Conservation (phyloP, 1,140 invertebrate genomes). For the Cheumatopsyche charites region DNA sequence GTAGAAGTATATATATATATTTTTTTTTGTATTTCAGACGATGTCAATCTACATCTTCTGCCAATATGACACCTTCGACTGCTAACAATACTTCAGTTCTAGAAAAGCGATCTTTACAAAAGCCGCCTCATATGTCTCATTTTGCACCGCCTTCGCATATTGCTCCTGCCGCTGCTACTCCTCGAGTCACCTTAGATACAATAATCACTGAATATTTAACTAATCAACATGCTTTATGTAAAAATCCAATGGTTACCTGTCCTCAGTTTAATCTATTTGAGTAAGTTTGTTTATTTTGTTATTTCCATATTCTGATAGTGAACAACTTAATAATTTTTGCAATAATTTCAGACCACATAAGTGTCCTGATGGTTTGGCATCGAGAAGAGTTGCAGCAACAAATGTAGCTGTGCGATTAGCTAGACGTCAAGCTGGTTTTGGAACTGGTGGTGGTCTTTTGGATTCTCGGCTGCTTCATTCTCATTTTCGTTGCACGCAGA, state of each 20-base stretch:
- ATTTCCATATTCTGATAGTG: neutral
- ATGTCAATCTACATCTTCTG: slow-evolving; percentile 31
- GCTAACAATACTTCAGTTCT: slow-evolving; percentile 50
- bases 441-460: slow-evolving; percentile 65
- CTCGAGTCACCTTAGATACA: slow-evolving; percentile 78
- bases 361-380: slow-evolving; percentile 86
- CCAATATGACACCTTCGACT: slow-evolving; percentile 11
- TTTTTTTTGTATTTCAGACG: slow-evolving; percentile 35
- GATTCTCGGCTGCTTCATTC: slow-evolving; percentile 87
- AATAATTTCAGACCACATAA: slow-evolving; percentile 77
- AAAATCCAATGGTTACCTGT: slow-evolving; percentile 90
- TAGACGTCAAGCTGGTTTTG: slow-evolving; percentile 63
- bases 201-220: slow-evolving; percentile 96
- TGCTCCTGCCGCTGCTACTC: slow-evolving; percentile 51
- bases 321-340: slow-evolving; percentile 31
- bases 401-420: slow-evolving; percentile 73
- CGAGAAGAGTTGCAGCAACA: slow-evolving; percentile 70
- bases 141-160: slow-evolving; percentile 46
- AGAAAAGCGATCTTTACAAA: slow-evolving; percentile 67
- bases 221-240: slow-evolving; percentile 93
- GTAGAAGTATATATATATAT: neutral
- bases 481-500: slow-evolving; percentile 85
- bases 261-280: slow-evolving; percentile 88
- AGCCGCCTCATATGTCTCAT: slow-evolving; percentile 58
- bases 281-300: slow-evolving; percentile 59